Evolutionary conservation across 2,797 vertebrate genomes (phyloP), one percentile per base, ranked within the genome.

Genomic region (Paguma larvata): DNA sequence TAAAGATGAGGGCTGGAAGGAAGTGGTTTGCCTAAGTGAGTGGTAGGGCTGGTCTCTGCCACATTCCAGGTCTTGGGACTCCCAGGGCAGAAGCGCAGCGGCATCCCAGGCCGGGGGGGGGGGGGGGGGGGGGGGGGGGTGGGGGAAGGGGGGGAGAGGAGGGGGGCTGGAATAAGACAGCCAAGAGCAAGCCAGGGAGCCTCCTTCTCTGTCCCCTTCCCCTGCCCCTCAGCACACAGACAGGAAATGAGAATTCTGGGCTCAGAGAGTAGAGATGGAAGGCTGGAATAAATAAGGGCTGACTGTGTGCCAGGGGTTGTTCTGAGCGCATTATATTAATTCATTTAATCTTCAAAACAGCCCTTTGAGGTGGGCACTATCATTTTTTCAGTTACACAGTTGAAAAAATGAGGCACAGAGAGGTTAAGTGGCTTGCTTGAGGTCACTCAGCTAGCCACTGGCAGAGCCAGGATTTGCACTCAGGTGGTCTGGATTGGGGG

Each of bases 381-480:
- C 80, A 12, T 73, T 38, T 32, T 30, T 82, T 18, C 68, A 51
- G 25, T 4, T 83, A 48, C 56, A 53, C 56, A 48, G 32, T 70
- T 14, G 93, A 77, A 46, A 25, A 91, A 89, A 84, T 7, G 46
- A 77, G 94, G 0, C 32, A 51, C 3, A 27, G 72, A 68, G 80
- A 73, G 0, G 3, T n/a, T 70, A 48, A 3, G 18, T 1, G 21
- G 41, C 27, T 34, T 92, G 72, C 23, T 79, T 0, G 70, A 59
- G 14, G 77, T 72, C 44, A 86, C 19, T 51, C 0, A 0, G 12
- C 34, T 30, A 0, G 34, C 27, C 70, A 65, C 32, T 21, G 46
- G 82, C 51, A 56, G 41, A 86, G 53, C 21, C 12, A n/a, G 96
- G 34, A 92, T 59, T 94, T 84, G 68, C 96, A 96, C 51, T 51